Base-by-base conservation (phyloP, 2,888 invertebrate genomes). In the Hyalella azteca region DNA sequence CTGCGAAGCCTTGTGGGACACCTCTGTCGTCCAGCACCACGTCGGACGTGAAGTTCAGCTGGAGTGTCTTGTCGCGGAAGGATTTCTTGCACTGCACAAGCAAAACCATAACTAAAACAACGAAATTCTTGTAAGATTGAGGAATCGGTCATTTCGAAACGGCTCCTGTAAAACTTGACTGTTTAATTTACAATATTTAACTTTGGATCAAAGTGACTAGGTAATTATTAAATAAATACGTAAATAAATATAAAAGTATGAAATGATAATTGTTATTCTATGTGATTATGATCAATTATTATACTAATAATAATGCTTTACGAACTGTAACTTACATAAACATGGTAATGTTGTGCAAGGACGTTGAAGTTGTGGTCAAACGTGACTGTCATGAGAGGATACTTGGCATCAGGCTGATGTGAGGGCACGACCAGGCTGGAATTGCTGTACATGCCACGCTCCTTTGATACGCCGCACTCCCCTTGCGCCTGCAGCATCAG, bases 1-100 rank as follows among this genome's bases (percentile, higher is more conserved):
- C 36, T 11, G 19, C 66, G n/a, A 36, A 66, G 0, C 66, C 66
- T n/a, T 36, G 36, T 5, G 66, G 66, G 29, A 36, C 36, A 11
- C 66, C 66, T 11, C 19, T 66, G 36, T 11, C 29, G 19, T 66
- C 66, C 66, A 36, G 15, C 2, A 66, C 11, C 19, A 66, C 36
- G 36, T 66, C 66, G 36, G 66, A 66, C 13, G 66, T 66, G 66
- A 66, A 66, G 66, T 66, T 66, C 66, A 66, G 39, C 5, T n/a
- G 36, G 66, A 66, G 66, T 7, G 66, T 36, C 22, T 29, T 22
- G 66, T 66, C 19, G 19, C n/a, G 19, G 66, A 36, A 66, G 3
- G 66, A 32, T 66, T 66, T 66, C 36, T 9, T 36, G 36, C 66
- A 66, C 66, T 66, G 66, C 2, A 36, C 13, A 66, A 7, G 5